Conservation (phyloP, 2,888 invertebrate species). For the Lithophane ornitopus region DNA sequence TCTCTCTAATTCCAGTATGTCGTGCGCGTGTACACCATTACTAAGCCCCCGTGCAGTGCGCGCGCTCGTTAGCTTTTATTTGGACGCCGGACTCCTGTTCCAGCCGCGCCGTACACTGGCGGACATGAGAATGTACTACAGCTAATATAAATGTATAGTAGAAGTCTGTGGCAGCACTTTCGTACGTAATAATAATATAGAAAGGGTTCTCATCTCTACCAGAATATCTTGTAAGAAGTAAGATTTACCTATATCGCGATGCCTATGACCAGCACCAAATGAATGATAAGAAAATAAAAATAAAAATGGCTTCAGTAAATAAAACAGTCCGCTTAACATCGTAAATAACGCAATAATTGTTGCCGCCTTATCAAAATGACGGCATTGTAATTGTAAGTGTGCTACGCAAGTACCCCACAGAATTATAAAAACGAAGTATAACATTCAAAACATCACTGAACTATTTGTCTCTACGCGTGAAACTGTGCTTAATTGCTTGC, state of each 20-base stretch:
- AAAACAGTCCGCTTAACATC: too few relatives aligned
- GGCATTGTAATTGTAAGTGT: too few relatives aligned
- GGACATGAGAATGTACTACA: slow-evolving; percentile 47
- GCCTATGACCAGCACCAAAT: too few relatives aligned
- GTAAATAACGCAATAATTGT: too few relatives aligned
- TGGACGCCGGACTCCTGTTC: slow-evolving; percentile 89
- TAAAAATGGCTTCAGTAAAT: too few relatives aligned
- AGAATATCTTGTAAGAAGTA: not conserved
- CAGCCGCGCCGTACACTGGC: slow-evolving; percentile 76
- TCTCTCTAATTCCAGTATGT: slow-evolving; percentile 42
- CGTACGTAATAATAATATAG: not conserved
- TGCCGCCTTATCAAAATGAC: too few relatives aligned
- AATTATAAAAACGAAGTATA: too few relatives aligned
- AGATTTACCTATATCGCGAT: too few relatives aligned
- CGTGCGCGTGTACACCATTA: slow-evolving; percentile 84
- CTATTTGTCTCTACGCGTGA: not conserved
- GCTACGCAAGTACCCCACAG: too few relatives aligned
- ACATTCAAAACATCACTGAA: too few relatives aligned
- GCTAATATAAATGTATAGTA: not conserved
- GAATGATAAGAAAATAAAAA: too few relatives aligned
- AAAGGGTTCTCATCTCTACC: not conserved
- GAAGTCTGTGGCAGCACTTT: not conserved
- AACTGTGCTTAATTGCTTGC: not conserved
- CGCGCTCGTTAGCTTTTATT: slow-evolving; percentile 89
- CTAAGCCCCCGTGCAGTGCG: slow-evolving; percentile 83